These are phyloP conservation scores for Trichoplusia ni DNA, from an alignment of 1,140 invertebrate species.

Conservation along the genomic window DNA sequence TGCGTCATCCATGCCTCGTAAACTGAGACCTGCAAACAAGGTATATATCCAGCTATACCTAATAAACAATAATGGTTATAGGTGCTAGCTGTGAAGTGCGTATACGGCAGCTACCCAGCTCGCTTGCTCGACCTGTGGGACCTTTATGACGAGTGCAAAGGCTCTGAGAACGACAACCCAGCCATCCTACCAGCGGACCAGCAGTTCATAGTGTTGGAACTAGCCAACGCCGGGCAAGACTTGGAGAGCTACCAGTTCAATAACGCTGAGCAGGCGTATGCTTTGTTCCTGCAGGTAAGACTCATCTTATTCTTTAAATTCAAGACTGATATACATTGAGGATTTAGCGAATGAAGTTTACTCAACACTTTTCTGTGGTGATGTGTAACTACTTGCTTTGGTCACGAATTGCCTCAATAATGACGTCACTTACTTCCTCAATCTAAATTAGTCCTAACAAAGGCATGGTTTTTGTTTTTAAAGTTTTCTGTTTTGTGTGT, in stretches of 20 bases:
- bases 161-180: conserved; percentile 92
- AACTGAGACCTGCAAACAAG: neutral
- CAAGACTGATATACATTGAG: no score
- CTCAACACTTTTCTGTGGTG: no score
- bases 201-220: conserved; percentile 91
- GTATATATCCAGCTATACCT: neutral
- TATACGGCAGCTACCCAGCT: conserved; percentile 88
- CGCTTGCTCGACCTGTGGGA: conserved; percentile 91
- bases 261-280: conserved; percentile 86
- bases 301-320: neutral
- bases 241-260: conserved; percentile 89
- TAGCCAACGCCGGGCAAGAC: conserved; percentile 90
- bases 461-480: neutral
- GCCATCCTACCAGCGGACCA: conserved; percentile 87
- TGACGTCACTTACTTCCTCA: no score
- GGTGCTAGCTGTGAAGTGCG: conserved; percentile 83
- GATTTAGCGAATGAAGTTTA: no score
- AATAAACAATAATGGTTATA: conserved; percentile 36
- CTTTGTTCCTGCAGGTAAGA: conserved; percentile 87
- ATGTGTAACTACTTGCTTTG: neutral
- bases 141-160: conserved; percentile 85
- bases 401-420: no score
- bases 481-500: neutral
- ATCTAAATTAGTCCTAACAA: no score
- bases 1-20: no score